phyloP scores from a whole-genome alignment of 2,888 invertebrate genomes.

The Heliconius ethilla region DNA sequence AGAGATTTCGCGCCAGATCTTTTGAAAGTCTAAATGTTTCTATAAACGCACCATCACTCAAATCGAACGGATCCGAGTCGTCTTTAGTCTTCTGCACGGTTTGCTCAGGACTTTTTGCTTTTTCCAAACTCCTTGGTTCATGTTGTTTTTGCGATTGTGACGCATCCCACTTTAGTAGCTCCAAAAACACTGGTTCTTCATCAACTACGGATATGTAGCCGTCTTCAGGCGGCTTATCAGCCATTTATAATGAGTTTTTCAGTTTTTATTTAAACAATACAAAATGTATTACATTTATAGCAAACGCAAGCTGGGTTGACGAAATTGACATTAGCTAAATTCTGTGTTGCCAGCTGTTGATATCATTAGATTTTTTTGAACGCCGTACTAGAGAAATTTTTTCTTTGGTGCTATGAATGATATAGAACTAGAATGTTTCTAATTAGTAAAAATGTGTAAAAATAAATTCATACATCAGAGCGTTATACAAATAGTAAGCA shows the following conservation, averaged over 20 bases:
- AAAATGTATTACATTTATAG: conserved; percentile 54
- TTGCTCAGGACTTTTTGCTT: conserved; percentile 70
- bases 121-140: conserved; percentile 60
- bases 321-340: conserved; percentile 38
- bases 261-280: conserved; percentile 51
- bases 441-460: no score
- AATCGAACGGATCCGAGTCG: conserved; percentile 70
- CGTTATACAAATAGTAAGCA: no score
- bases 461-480: no score
- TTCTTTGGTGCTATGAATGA: neutral
- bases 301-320: conserved; percentile 51
- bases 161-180: conserved; percentile 75
- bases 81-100: conserved; percentile 58
- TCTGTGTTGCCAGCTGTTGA: conserved; percentile 39
- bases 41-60: conserved; percentile 67
- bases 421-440: neutral
- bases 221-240: conserved; percentile 75
- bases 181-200: conserved; percentile 75
- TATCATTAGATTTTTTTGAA: neutral
- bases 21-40: conserved; percentile 70
- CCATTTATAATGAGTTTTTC: conserved; percentile 63
- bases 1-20: conserved; percentile 66
- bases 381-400: no score
- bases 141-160: conserved; percentile 60
- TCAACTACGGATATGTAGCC: conserved; percentile 77